A percentile compares a stretch with the other conserved stretches of the same genome.
Evolutionary conservation across 2,797 vertebrate species (phyloP).

Genomic region (Poeciliopsis gracilis): DNA sequence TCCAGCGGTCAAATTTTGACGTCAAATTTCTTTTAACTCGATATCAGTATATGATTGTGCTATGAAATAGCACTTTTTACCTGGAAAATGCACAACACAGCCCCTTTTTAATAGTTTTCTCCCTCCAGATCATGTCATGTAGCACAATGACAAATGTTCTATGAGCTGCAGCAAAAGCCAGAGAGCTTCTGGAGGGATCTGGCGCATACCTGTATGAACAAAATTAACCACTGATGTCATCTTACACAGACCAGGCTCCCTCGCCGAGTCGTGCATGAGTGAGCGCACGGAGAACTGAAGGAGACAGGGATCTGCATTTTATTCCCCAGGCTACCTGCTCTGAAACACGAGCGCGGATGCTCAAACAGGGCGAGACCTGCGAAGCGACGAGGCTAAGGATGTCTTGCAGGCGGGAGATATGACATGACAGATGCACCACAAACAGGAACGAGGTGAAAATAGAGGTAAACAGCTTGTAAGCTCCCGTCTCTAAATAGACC

Average conservation of each 20-base stretch:
- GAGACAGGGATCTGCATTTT: constrained; percentile 73
- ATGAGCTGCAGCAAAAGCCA: constrained; percentile 45
- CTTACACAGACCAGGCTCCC: constrained; percentile 45
- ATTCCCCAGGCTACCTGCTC: constrained; percentile 60
- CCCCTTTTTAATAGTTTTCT: constrained; percentile 30
- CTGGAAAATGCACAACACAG: too few relatives aligned
- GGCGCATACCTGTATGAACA: constrained; percentile 66
- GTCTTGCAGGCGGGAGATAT: constrained; percentile 55
- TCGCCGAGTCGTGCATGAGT: constrained; percentile 44
- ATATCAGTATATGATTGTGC: too few relatives aligned
- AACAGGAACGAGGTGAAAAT: constrained; percentile 59
- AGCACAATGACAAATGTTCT: constrained; percentile 43
- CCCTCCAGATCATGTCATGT: constrained; percentile 15
- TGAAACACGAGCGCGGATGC: constrained; percentile 52
- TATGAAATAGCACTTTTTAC: too few relatives aligned
- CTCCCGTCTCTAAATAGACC: constrained; percentile 58
- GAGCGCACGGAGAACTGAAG: constrained; percentile 51
- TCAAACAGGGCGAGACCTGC: constrained; percentile 55
- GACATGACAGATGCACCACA: constrained; percentile 60
- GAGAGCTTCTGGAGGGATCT: constrained; percentile 48
- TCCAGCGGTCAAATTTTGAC: too few relatives aligned
- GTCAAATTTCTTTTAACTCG: too few relatives aligned
- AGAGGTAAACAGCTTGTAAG: constrained; percentile 58
- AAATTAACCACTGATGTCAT: constrained; percentile 72
- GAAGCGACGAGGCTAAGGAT: constrained; percentile 61